Evolutionary conservation across 2,113 vertebrate species (phyloP).

Genomic region (Nycticryphes semicollaris): DNA sequence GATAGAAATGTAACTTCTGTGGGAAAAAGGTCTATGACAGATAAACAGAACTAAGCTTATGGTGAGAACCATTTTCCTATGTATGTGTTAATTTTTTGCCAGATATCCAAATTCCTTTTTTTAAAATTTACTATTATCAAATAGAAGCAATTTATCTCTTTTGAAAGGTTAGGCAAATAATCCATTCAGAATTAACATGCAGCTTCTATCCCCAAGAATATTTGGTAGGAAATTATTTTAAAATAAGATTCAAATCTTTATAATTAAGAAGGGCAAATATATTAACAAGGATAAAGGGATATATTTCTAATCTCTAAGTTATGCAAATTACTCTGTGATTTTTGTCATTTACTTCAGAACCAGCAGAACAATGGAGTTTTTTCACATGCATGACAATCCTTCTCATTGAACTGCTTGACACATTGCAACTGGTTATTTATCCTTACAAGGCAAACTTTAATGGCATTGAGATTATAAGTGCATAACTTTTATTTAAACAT

Average conservation of each 20-base stretch:
- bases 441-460: neutral
- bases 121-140: constrained; percentile 63
- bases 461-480: neutral
- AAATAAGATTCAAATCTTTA: constrained; percentile 83
- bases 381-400: constrained; percentile 51
- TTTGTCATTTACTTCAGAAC: constrained; percentile 76
- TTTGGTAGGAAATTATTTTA: constrained; percentile 77
- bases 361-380: constrained; percentile 73
- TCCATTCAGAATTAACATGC: constrained; percentile 70
- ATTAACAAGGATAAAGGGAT: constrained; percentile 81
- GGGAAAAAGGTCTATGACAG: neutral
- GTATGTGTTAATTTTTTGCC: constrained; percentile 29
- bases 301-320: constrained; percentile 75
- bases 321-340: constrained; percentile 79
- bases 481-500: neutral
- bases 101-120: constrained; percentile 35
- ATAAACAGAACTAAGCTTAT: constrained; percentile 54
- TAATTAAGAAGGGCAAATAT: constrained; percentile 81
- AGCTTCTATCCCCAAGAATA: constrained; percentile 72
- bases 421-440: constrained; percentile 37
- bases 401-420: constrained; percentile 62
- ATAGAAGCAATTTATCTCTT: constrained; percentile 72
- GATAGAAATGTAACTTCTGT: constrained; percentile 31
- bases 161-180: constrained; percentile 72
- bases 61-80: constrained; percentile 28